Evolutionary conservation across 2,797 vertebrate genomes (phyloP), one percentile per base, ranked within the genome.

Genomic region (Parambassis ranga): DNA sequence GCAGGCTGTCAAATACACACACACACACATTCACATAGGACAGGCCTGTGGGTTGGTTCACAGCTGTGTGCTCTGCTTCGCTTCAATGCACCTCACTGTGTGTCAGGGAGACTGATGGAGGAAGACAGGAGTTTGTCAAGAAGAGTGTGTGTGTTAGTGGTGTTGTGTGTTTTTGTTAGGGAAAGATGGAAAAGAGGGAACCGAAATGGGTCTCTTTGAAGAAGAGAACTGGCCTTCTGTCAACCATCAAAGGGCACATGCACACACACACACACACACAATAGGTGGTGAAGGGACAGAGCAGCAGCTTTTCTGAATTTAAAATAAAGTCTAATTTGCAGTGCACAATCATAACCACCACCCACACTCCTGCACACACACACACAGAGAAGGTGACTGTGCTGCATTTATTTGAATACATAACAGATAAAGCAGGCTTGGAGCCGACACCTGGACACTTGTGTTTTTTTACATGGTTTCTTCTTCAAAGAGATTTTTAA

Each of bases 41-140:
- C 28, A 47, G 28, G 55, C 65, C 77, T 43, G 23, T 73, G 63
- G 78, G 74, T 52, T 57, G 53, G 41, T 75, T 75, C 81, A 79
- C 67, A 85, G 77, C 83, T 82, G 83, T 71, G 65, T 53, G 67
- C 70, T 79, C 62, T 75, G 75, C 68, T 66, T 63, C 16, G 56
- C 77, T 63, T 77, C 79, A 67, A 2, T 73, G 67, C 59, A 59
- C 60, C 57, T 83, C 22, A 15, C 24, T 70, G 62, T 63, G 41
- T 69, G 62, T 65, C 70, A 65, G 38, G 22, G 27, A 44, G 22
- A 32, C 39, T 75, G 77, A 77, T 38, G 44, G 57, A 74, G 14
- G 19, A 41, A 38, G 6, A 44, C n/a, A n/a, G 15, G 39, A 22
- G 8, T 7, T 19, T 56, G 24, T 60, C 16, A 37, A 35, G 28